A percentile compares a stretch with the other conserved stretches of the same genome.
Evolutionary conservation across 2,113 vertebrate species (phyloP).

Genomic region (Pluvianellus socialis): DNA sequence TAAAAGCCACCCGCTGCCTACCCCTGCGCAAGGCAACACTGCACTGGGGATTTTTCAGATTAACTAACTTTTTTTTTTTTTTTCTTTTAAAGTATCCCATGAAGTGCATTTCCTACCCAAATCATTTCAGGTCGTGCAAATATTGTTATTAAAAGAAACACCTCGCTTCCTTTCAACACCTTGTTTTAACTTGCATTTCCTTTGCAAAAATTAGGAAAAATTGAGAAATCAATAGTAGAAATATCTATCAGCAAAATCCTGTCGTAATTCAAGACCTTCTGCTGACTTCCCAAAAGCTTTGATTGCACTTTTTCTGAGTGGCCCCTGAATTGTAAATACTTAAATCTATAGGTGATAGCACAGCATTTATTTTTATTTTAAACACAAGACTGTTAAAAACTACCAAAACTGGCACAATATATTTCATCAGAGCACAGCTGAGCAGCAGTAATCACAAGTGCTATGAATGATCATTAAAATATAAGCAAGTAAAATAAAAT

Average conservation of each 20-base stretch:
- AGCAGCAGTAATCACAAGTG: neutral
- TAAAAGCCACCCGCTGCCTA: neutral
- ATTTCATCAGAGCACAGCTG: neutral
- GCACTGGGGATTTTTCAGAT: neutral
- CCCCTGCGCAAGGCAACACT: neutral
- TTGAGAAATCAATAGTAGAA: neutral
- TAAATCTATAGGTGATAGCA: neutral
- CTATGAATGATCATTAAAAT: conserved; percentile 18
- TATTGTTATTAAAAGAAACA: neutral
- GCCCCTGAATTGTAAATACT: neutral
- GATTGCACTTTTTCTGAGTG: neutral
- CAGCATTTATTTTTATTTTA: neutral
- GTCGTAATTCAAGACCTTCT: neutral
- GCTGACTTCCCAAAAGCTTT: conserved; percentile 8
- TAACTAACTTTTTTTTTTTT: conserved; percentile 3
- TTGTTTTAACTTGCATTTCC: neutral
- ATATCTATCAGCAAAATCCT: neutral
- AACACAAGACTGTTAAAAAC: neutral
- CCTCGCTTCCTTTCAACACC: neutral
- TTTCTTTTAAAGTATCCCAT: neutral
- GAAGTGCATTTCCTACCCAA: neutral
- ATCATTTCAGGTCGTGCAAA: neutral
- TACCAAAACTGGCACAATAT: neutral
- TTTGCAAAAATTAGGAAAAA: neutral
- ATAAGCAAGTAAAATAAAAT: conserved; percentile 55